A percentile compares a stretch with the other conserved stretches of the same genome.
Conservation (phyloP, 2,113 vertebrate species). For the Calidris pygmaea region DNA sequence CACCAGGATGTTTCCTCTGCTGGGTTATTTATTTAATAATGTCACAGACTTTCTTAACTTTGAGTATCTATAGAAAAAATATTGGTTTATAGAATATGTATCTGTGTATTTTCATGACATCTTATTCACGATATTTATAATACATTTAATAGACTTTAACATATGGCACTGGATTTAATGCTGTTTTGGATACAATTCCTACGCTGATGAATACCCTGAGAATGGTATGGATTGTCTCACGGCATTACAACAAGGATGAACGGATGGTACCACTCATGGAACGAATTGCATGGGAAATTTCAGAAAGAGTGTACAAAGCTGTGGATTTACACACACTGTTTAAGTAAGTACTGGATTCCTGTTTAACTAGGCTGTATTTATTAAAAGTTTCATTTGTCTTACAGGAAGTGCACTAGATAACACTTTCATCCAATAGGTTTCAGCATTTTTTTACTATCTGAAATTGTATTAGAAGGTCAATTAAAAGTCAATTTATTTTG, state of each 20-base stretch:
- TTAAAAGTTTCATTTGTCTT: neutral
- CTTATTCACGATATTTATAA: neutral
- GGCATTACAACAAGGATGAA: conserved; percentile 87
- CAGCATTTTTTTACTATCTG: neutral
- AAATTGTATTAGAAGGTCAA: neutral
- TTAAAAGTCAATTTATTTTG: neutral
- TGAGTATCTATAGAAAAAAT: neutral
- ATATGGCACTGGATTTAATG: conserved; percentile 68
- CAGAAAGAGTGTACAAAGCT: conserved; percentile 74
- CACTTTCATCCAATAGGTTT: neutral
- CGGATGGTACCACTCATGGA: conserved; percentile 90
- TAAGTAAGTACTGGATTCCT: conserved; percentile 71
- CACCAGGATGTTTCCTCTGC: neutral
- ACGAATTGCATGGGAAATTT: conserved; percentile 89
- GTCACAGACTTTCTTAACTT: neutral
- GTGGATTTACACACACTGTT: conserved; percentile 82
- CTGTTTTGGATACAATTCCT: conserved; percentile 83
- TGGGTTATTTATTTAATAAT: neutral
- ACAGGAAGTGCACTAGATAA: fast-evolving
- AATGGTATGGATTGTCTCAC: conserved; percentile 89
- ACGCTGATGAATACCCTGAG: conserved; percentile 85
- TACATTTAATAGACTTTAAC: conserved; percentile 65
- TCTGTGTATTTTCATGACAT: neutral
- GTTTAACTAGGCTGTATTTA: neutral
- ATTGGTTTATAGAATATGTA: neutral